These are phyloP conservation scores for Scopus umbretta DNA, from an alignment of 2,113 vertebrate genomes.

Conservation along the genomic window DNA sequence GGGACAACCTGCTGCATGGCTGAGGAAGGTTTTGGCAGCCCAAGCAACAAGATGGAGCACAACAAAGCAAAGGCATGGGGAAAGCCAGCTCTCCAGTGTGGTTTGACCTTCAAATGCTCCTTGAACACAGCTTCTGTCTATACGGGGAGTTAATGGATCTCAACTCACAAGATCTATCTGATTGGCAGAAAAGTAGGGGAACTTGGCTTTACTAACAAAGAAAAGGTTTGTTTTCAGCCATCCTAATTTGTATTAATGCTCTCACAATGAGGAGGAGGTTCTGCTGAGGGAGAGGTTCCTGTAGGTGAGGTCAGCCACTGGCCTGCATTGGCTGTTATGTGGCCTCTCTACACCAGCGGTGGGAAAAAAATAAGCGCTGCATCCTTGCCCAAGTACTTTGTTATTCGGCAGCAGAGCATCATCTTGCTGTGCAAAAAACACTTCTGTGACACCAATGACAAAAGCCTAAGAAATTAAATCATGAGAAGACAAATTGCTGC, in stretches of 20 bases:
- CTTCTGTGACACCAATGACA: background rate
- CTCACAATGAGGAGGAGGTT: background rate
- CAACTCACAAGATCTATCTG: background rate
- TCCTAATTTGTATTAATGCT: background rate
- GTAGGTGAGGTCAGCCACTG: background rate
- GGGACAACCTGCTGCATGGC: background rate
- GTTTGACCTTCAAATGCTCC: background rate
- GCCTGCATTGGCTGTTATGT: background rate
- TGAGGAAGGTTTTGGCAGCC: background rate
- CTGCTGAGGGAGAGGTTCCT: background rate
- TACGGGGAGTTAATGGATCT: background rate
- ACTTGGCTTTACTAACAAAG: background rate
- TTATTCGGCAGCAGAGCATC: background rate
- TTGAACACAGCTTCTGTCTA: background rate
- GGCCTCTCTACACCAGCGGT: background rate
- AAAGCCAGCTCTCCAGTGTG: background rate
- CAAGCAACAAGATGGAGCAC: background rate
- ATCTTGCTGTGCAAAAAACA: background rate
- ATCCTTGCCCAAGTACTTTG: background rate
- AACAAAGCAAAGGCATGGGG: background rate
- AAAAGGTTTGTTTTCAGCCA: background rate
- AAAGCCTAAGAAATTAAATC: background rate
- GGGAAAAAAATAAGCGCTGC: background rate
- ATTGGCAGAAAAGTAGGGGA: background rate
- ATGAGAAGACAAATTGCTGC: background rate